Percentiles rank a stretch among this genome's conserved stretches.
These are phyloP conservation scores for Perca flavescens DNA, from an alignment of 2,113 vertebrate genomes.

Conservation along the genomic window DNA sequence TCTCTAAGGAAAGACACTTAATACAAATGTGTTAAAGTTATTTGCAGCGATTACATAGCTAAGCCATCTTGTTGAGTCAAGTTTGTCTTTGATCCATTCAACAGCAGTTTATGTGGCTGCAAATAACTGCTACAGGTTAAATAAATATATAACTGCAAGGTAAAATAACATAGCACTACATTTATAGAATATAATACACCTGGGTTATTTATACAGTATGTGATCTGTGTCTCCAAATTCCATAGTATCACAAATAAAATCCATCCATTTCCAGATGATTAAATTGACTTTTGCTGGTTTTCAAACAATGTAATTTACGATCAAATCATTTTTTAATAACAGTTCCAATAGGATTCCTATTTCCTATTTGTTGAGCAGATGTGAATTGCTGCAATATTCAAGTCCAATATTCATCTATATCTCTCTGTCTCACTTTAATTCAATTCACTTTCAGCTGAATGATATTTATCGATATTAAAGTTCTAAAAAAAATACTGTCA, in stretches of 20 bases:
- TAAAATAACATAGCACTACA: neutral
- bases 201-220: neutral
- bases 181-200: neutral
- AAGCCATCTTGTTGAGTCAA: neutral
- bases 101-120: neutral
- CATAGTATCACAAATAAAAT: neutral
- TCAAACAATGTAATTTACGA: neutral
- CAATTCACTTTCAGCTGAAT: slow-evolving; percentile 20
- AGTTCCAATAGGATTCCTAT: neutral
- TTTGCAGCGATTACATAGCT: neutral
- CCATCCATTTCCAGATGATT: neutral
- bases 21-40: neutral
- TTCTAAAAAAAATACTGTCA: slow-evolving; percentile 38
- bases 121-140: neutral
- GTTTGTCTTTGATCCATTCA: neutral
- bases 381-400: slow-evolving; percentile 5
- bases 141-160: neutral
- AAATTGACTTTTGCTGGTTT: neutral
- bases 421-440: slow-evolving; percentile 6
- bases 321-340: neutral
- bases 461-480: slow-evolving; percentile 44
- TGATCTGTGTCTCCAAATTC: neutral
- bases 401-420: slow-evolving; percentile 18
- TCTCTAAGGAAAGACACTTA: neutral
- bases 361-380: slow-evolving; percentile 4